Base-by-base conservation (phyloP, 1,140 invertebrate species). In the Mylabris phalerata region DNA sequence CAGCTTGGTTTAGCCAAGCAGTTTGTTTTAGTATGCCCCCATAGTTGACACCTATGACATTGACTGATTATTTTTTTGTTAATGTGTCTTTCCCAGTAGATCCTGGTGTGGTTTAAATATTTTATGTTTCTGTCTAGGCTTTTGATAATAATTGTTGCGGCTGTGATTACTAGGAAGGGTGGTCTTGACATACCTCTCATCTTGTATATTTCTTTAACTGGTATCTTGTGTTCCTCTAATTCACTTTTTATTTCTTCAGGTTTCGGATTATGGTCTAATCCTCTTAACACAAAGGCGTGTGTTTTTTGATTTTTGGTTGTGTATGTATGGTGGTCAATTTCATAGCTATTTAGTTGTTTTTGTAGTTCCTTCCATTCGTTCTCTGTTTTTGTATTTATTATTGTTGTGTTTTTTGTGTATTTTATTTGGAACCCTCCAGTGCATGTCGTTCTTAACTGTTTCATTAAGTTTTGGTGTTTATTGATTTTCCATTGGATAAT, bases 61-160 rank as follows among this genome's bases (percentile, higher is more conserved):
- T 32, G 27, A 7, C 4, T 32, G 0, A 32, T 32, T 32, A 32
- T 48, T 43, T 52, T 67, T 45, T 62, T 67, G 3, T 61, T 67
- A 0, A 42, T 48, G 19, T 66, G 64, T 2, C 48, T 45, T 48
- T 72, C 66, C 67, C 67, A 73, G 2, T 24, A 11, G 5, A 56
- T 19, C 9, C n/a, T 32, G 3, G 46, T 19, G n/a, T 41, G 45
- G 10, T 10, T 11, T 26, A 54, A 3, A n/a, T n/a, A 42, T 10
- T 2, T 39, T 40, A 10, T 24, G 24, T 54, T 58, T 9, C 44
- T 50, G 1, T 9, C 5, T 2, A 58, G 4, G 7, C 2, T n/a
- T n/a, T 6, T 46, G 0, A 58, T 7, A 3, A 40, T 50, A 9
- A 13, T 19, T 4, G 10, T 19, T 26, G 42, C 49, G 9, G n/a